Percentiles rank a stretch among this genome's conserved stretches.
These are phyloP conservation scores for Clarias fuscus DNA, from an alignment of 2,797 vertebrate genomes.

Conservation along the genomic window DNA sequence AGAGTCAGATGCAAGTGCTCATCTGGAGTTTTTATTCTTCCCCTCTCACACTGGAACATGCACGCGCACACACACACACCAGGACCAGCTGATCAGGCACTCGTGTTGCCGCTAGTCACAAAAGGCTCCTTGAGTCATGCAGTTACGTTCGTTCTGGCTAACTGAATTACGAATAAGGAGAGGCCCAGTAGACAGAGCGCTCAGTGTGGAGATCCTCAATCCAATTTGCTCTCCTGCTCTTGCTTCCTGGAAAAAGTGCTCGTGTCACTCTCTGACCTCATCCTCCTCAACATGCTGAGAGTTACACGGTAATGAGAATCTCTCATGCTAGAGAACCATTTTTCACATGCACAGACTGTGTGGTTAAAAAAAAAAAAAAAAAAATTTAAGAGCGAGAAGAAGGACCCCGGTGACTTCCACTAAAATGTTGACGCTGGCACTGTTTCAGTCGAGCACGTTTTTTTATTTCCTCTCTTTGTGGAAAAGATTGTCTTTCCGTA, in stretches of 20 bases:
- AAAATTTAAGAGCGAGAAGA: not conserved
- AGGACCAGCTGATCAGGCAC: conserved; percentile 64
- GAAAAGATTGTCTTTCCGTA: conserved; percentile 13
- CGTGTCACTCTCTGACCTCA: conserved; percentile 48
- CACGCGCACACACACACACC: conserved; percentile 44
- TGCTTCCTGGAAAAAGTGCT: conserved; percentile 60
- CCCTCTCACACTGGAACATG: conserved; percentile 14
- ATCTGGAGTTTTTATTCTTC: conserved; percentile 26
- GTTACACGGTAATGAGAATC: conserved; percentile 26
- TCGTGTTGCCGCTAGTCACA: conserved; percentile 57
- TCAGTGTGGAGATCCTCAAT: conserved; percentile 65
- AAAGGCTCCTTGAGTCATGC: conserved; percentile 62
- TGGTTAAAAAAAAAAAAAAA: not conserved
- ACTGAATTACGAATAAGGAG: conserved; percentile 65
- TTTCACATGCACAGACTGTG: conserved; percentile 11
- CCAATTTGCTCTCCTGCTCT: conserved; percentile 56
- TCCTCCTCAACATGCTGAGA: conserved; percentile 25
- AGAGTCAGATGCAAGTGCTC: conserved; percentile 6
- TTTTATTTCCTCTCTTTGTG: conserved; percentile 8
- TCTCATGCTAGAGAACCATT: conserved; percentile 23
- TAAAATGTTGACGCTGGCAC: conserved; percentile 9
- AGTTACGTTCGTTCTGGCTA: conserved; percentile 65
- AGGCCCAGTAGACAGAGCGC: conserved; percentile 58
- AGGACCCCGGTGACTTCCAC: conserved; percentile 6
- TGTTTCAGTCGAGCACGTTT: not conserved